A percentile compares a stretch with the other conserved stretches of the same genome.
Conservation (phyloP, 2,888 invertebrate genomes). For the Ptycholaimellus sp. region DNA sequence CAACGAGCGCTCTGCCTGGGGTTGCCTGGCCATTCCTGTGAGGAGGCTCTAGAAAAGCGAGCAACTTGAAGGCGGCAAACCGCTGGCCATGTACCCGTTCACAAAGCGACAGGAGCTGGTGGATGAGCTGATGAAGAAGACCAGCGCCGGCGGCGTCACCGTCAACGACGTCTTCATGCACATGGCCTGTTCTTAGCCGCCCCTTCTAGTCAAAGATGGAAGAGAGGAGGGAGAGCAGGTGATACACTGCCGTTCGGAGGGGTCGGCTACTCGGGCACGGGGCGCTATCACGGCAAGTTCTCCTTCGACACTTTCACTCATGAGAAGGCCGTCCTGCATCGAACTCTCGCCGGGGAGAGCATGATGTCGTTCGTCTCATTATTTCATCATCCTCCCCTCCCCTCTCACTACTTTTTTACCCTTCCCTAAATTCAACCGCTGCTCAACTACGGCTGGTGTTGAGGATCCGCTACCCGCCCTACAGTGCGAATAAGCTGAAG, state of each 20-base stretch:
- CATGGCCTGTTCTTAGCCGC: slow-evolving; percentile 43
- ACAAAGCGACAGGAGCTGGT: slow-evolving; percentile 38
- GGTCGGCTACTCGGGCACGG: too few relatives aligned
- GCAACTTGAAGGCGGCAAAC: too few relatives aligned
- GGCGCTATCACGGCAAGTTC: slow-evolving; percentile 52
- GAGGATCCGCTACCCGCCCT: slow-evolving; percentile 12
- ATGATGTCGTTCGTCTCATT: background rate
- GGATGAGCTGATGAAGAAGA: slow-evolving; percentile 42
- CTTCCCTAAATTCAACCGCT: too few relatives aligned
- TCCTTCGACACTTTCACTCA: slow-evolving; percentile 78
- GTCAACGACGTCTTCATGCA: slow-evolving; percentile 68
- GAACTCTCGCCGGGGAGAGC: slow-evolving; percentile 6
- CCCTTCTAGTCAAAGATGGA: too few relatives aligned
- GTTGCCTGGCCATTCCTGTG: too few relatives aligned
- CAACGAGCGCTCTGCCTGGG: too few relatives aligned
- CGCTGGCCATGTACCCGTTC: slow-evolving; percentile 64
- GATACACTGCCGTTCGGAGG: too few relatives aligned
- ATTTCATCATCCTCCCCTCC: too few relatives aligned
- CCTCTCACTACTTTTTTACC: too few relatives aligned
- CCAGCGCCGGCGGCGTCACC: slow-evolving; percentile 50
- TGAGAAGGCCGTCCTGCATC: slow-evolving; percentile 39
- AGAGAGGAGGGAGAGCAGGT: too few relatives aligned
- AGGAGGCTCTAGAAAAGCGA: too few relatives aligned
- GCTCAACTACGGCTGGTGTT: too few relatives aligned
- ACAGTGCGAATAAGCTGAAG: slow-evolving; percentile 7